Percentiles rank a stretch among this genome's conserved stretches.
phyloP scores from a whole-genome alignment of 2,113 vertebrate species.

The Peromyscus maniculatus region DNA sequence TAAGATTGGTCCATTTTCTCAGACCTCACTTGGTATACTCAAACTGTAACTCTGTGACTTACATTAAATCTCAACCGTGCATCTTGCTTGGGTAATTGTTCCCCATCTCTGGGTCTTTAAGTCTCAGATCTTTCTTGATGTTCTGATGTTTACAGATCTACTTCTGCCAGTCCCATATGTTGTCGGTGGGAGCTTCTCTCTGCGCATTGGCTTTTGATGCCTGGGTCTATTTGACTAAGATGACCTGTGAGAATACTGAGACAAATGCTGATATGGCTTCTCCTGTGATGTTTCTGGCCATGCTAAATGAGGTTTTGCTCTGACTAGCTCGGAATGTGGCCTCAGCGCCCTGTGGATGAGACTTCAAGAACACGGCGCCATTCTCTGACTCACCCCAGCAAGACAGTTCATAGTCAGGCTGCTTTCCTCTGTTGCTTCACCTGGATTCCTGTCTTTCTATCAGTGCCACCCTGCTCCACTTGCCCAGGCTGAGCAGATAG shows the following conservation, averaged over 20 bases:
- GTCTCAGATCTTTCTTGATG: background rate
- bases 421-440: background rate
- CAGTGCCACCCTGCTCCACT: background rate
- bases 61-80: background rate
- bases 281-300: fast-evolving
- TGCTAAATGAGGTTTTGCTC: background rate
- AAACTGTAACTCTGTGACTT: no score
- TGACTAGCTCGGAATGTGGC: background rate
- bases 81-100: no score
- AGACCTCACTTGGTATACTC: background rate
- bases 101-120: background rate
- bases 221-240: background rate
- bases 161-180: background rate
- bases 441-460: fast-evolving
- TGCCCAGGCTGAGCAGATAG: background rate
- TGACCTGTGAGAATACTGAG: background rate
- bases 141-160: background rate
- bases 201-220: no score
- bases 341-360: background rate
- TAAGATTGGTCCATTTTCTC: background rate
- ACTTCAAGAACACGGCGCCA: background rate
- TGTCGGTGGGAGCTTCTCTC: background rate
- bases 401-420: background rate
- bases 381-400: background rate
- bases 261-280: background rate